A percentile compares a stretch with the other conserved stretches of the same genome.
Conservation (phyloP, 2,113 vertebrate species). For the Callipepla californica region DNA sequence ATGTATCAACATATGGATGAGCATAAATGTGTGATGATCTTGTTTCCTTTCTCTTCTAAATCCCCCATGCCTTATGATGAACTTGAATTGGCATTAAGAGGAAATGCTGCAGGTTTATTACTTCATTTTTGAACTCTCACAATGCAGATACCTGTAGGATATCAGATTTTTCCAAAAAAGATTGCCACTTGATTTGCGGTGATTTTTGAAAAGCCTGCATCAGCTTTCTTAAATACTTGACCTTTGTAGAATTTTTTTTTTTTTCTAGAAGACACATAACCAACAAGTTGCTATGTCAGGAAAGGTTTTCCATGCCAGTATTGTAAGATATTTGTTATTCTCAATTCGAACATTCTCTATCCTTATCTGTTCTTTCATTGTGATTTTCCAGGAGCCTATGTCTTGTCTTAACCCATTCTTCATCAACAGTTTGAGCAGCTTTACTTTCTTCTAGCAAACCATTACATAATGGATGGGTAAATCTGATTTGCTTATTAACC, state of each 20-base stretch:
- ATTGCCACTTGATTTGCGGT: neutral
- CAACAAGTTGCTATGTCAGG: neutral
- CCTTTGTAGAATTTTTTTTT: neutral
- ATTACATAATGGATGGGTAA: neutral
- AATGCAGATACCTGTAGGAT: neutral
- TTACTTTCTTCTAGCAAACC: neutral
- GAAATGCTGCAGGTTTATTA: neutral
- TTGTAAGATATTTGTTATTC: neutral
- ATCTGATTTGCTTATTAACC: neutral
- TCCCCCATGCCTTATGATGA: neutral
- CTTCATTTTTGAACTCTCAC: neutral
- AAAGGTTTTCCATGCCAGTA: neutral
- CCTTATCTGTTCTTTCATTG: neutral
- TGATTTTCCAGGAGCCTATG: fast-evolving
- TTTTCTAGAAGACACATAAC: neutral
- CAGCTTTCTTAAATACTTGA: neutral
- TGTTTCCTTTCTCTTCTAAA: neutral
- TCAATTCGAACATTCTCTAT: neutral
- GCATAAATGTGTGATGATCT: neutral
- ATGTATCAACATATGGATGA: fast-evolving
- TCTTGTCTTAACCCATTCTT: fast-evolving
- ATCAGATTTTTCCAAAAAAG: neutral
- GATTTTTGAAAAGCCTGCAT: neutral
- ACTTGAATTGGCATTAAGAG: neutral
- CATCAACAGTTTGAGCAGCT: neutral